Evolutionary conservation across 2,113 vertebrate species (phyloP), one percentile per base, ranked within the genome.

Genomic region (Stigmatopora argus): DNA sequence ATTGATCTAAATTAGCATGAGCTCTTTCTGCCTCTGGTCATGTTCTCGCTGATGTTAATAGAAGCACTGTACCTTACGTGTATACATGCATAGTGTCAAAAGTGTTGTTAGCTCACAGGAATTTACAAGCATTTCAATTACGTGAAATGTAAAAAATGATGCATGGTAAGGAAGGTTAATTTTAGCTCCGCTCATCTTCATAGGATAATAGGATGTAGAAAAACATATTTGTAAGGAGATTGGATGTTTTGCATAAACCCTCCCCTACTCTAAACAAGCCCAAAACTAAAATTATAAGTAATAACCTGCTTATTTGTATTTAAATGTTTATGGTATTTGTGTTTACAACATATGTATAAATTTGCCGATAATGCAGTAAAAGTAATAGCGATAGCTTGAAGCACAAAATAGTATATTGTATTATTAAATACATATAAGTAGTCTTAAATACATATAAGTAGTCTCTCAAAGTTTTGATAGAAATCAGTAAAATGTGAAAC

Each of bases 1-100:
- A 83, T 83, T 80, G 83, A 85, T 83, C 72, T 46, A 65, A 76
- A 81, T 85, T 77, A 83, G 67, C 73, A 81, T 78, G 70, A 60
- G 74, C 69, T 72, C 73, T 60, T 18, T 62, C 70, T 66, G 79
- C 78, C 79, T 60, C 69, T 80, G 80, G 83, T 70, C 78, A 78
- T 78, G 75, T 75, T 82, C 75, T 44, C 61, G 74, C 63, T 69
- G 70, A 77, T 78, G 68, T 80, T 60, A 64, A 46, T 14, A 21
- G 11, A 56, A 62, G 70, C 26, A 59, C n/a, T 45, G 38, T 56
- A n/a, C 3, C 18, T 44, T 35, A 60, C 21, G 58, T 47, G 15
- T 57, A 46, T 41, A 65, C 57, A 38, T 64, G 53, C 44, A 31
- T n/a, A 23, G 61, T 26, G 60, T 26, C 13, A 66, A 31, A 53